These are phyloP conservation scores for Aptenodytes forsteri DNA, from an alignment of 2,113 vertebrate genomes.

Conservation along the genomic window DNA sequence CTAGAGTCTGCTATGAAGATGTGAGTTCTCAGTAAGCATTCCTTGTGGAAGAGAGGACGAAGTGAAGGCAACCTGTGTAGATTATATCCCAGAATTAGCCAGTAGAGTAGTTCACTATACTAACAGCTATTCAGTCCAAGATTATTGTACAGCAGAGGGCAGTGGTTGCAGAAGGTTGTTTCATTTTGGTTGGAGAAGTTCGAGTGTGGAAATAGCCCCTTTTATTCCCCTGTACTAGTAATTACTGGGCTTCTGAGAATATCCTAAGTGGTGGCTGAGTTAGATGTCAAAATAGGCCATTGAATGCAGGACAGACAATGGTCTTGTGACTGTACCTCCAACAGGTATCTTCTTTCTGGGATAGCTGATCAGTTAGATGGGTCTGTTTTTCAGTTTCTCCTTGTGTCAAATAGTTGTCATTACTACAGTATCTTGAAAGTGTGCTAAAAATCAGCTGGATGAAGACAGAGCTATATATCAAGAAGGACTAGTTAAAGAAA, in stretches of 20 bases:
- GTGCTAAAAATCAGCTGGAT: neutral
- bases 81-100: neutral
- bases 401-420: neutral
- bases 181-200: neutral
- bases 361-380: neutral
- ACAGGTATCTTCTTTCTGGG: neutral
- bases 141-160: neutral
- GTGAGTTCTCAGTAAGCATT: neutral
- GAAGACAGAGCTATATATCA: neutral
- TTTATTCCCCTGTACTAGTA: neutral
- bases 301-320: neutral
- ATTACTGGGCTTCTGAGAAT: neutral
- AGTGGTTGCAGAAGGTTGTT: neutral
- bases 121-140: neutral
- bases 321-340: neutral
- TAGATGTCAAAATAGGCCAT: neutral
- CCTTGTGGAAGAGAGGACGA: neutral
- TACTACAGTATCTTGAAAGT: neutral
- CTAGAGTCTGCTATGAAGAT: neutral
- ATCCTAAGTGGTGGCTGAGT: neutral
- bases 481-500: neutral
- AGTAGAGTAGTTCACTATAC: neutral
- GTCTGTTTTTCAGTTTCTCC: neutral
- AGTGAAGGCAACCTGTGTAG: neutral
- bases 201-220: neutral